Evolutionary conservation across 1,140 invertebrate genomes (phyloP).

Genomic region (Orchesella cincta): DNA sequence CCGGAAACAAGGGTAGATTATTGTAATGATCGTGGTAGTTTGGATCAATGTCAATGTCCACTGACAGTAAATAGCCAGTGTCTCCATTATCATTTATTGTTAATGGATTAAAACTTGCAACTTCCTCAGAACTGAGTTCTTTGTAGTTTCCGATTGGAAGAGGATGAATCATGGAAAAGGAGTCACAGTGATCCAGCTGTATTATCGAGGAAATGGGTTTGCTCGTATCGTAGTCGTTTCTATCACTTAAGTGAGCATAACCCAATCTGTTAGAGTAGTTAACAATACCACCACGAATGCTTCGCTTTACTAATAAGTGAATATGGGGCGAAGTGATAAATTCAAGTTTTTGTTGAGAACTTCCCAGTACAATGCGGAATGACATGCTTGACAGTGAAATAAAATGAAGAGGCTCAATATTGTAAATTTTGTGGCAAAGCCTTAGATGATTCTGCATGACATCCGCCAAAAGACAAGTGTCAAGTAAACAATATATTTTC

Average conservation of each 20-base stretch:
- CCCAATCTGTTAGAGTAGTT: not conserved
- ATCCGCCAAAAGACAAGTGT: not conserved
- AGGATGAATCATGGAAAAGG: not conserved
- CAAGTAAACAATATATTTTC: not conserved
- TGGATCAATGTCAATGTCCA: not conserved
- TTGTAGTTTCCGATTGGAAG: not conserved
- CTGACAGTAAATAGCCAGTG: not conserved
- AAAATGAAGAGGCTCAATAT: not conserved
- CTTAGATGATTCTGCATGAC: slow-evolving; percentile 9
- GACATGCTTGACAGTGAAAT: not conserved
- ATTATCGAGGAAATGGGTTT: not conserved
- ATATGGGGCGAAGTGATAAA: not conserved
- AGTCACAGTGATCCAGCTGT: not conserved
- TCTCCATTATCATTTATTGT: not conserved
- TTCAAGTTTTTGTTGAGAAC: not conserved
- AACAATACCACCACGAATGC: not conserved
- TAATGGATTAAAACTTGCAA: not conserved
- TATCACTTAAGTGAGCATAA: not conserved
- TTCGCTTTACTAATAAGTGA: not conserved
- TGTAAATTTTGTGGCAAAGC: not conserved
- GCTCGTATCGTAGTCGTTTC: not conserved
- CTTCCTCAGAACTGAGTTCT: not conserved
- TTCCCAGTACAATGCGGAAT: not conserved
- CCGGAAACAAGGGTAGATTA: not conserved
- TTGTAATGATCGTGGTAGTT: not conserved